Base-by-base conservation (phyloP, 30 jellyfish, hydroid and myxozoan genomes). In the Mastigias papua region DNA sequence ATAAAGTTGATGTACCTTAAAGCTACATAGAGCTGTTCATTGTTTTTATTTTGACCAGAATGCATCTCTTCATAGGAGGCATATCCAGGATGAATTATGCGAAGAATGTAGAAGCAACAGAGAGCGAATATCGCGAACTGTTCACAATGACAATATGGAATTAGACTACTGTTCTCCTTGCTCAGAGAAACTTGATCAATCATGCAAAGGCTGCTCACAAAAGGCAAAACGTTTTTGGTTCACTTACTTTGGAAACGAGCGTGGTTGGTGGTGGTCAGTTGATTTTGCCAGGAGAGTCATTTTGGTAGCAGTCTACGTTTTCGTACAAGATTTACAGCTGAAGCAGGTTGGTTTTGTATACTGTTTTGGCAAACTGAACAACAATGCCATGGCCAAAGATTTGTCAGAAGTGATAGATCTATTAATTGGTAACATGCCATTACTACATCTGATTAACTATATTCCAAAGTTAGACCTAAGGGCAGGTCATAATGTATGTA, bases 241-340 rank as follows among this genome's bases (percentile, higher is more conserved):
- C 58, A 28, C 63, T 8, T 75, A 48, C 50, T 8, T 75, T 66
- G 85, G 95, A 9, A 48, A 63, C 9, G 84, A 78, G 33, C 67
- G 85, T 19, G 81, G 95, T 7, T 86, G 95, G 95, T 86, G 95
- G 95, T 86, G 95, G 95, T 73, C 95, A 0, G 76, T 62, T 76
- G 95, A 86, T 30, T 71, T 86, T 33, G 69, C 73, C 54, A 22
- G 95, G 67, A 78, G 95, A 28, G 86, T 27, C 7, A 9, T 76
- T 16, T 76, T 86, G 29, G 90, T 86, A 10, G 95, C 78, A 16
- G 16, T 77, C n/a, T 86, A 60, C 32, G 95, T 86, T 20, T 86
- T 86, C 86, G 66, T 86, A 25, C 90, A 65, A 34, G 95, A 86
- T 76, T 75, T 86, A 90, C 50, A 86, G 28, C n/a, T 74, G 35